A percentile compares a stretch with the other conserved stretches of the same genome.
phyloP scores from a whole-genome alignment of 2,797 vertebrate species.

The Pterois miles region DNA sequence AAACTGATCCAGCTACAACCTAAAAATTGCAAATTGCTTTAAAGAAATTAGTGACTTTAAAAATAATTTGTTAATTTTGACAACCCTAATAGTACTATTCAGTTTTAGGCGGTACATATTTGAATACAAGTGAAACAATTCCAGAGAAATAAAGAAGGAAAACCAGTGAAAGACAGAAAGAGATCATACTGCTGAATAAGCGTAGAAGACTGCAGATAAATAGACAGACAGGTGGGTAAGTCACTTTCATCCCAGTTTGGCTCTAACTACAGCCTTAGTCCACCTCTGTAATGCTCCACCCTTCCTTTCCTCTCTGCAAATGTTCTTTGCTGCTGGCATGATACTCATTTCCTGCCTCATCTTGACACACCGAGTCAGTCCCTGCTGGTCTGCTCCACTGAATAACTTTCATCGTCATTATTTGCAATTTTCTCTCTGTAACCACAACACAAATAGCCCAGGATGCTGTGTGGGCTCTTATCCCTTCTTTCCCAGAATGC shows the following conservation, averaged over 20 bases:
- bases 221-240: neutral
- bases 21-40: too few species aligned
- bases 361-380: constrained; percentile 32
- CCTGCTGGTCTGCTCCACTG: constrained; percentile 42
- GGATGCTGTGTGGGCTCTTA: constrained; percentile 16
- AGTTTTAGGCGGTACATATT: constrained; percentile 23
- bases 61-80: too few species aligned
- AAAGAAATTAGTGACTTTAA: too few species aligned
- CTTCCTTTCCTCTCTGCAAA: neutral
- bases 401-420: constrained; percentile 52
- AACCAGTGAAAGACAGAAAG: neutral
- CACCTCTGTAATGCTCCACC: neutral
- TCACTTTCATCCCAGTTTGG: neutral
- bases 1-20: too few species aligned
- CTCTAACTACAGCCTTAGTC: constrained; percentile 1
- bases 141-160: constrained; percentile 24
- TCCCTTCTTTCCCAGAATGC: neutral
- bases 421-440: constrained; percentile 43
- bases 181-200: neutral
- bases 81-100: too few species aligned
- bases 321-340: constrained; percentile 12
- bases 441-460: constrained; percentile 43
- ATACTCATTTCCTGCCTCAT: constrained; percentile 53
- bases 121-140: constrained; percentile 46
- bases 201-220: neutral